Evolutionary conservation across 2,797 vertebrate species (phyloP), one percentile per base, ranked within the genome.

Genomic region (Danio kyathit): DNA sequence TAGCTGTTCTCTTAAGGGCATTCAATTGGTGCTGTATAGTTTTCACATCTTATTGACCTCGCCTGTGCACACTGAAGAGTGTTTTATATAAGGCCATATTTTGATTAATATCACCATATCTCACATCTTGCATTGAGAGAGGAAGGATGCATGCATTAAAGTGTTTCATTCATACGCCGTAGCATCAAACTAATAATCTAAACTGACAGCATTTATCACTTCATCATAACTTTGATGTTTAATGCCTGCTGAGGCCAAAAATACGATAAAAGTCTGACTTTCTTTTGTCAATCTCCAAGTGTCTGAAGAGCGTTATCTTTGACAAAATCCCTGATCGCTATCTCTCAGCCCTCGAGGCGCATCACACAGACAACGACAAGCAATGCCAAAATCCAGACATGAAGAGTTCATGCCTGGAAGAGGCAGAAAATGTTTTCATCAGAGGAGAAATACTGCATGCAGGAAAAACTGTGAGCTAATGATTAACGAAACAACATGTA

Each of bases 281-380:
- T 66, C 81, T 74, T 83, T 82, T 40, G 61, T 67, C 81, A 77
- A 57, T 82, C 11, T 78, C 78, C 79, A 75, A 83, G 51, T 64
- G 77, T 64, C 57, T 77, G 78, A 80, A 73, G 74, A 66, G 52
- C 57, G 69, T 71, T 66, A 69, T 76, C 60, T 77, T 63, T 67
- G 29, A 82, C 72, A 69, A 64, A 79, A 79, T 79, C 84, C 16
- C 14, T 16, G 16, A 76, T 79, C 71, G 41, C 59, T 79, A 83
- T 76, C 82, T 76, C 54, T 29, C 6, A 13, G 43, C 61, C 84
- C 82, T 82, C 16, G 60, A 83, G 84, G 82, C 79, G 49, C 56
- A 81, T 83, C 70, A 38, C 69, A 79, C 84, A 81, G 84, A 86
- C 79, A 40, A 67, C 52, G 51, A 51, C 10, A n/a, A 81, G 82